These are phyloP conservation scores for Xestia sexstrigata DNA, from an alignment of 2,888 invertebrate genomes.

Conservation along the genomic window DNA sequence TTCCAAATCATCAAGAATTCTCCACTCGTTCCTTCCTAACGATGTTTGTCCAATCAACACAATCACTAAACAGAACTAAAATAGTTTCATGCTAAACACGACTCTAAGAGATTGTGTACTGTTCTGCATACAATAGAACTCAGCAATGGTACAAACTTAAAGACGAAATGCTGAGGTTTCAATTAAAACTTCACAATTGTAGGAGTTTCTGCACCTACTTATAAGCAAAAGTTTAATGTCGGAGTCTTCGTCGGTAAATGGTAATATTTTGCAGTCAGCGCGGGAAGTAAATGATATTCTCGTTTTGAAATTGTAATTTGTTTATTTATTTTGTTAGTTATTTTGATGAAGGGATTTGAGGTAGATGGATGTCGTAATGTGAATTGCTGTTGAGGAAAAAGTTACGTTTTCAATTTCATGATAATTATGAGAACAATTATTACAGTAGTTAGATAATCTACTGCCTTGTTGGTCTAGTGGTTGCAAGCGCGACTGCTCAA, in stretches of 20 bases:
- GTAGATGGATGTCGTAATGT: not conserved
- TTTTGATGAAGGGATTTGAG: slow-evolving; percentile 19
- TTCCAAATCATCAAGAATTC: not conserved
- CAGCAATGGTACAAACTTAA: slow-evolving; percentile 65
- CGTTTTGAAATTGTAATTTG: slow-evolving; percentile 59
- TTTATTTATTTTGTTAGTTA: slow-evolving; percentile 57
- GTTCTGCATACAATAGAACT: slow-evolving; percentile 57
- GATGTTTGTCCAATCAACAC: slow-evolving; percentile 16
- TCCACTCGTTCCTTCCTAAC: not conserved
- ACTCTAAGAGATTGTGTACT: slow-evolving; percentile 55
- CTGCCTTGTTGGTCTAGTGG: too few relatives aligned
- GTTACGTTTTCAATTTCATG: not conserved
- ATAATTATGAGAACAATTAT: not conserved
- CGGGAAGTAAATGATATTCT: slow-evolving; percentile 62
- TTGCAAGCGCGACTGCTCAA: too few relatives aligned
- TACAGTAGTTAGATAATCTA: not conserved
- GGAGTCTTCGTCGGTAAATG: slow-evolving; percentile 62
- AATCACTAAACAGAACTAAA: slow-evolving; percentile 16
- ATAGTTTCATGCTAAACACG: slow-evolving; percentile 42
- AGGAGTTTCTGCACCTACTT: slow-evolving; percentile 68
- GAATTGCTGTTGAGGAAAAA: not conserved
- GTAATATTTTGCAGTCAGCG: slow-evolving; percentile 70
- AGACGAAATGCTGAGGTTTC: slow-evolving; percentile 72
- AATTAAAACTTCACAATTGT: slow-evolving; percentile 76
- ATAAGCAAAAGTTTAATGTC: slow-evolving; percentile 69